These are phyloP conservation scores for Camponotus floridanus DNA, from an alignment of 1,140 invertebrate genomes.

Conservation along the genomic window DNA sequence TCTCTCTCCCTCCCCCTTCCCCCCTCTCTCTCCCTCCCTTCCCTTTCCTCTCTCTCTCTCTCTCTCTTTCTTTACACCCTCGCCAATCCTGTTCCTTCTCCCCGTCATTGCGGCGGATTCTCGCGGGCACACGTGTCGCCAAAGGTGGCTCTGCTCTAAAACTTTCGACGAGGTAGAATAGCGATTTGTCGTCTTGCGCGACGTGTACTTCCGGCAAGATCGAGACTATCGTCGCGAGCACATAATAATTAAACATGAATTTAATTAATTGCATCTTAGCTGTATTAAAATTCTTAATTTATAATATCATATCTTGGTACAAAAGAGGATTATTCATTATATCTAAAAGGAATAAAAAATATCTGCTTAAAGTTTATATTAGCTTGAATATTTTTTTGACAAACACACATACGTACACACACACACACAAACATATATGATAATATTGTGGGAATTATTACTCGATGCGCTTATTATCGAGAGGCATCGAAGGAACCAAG, in stretches of 20 bases:
- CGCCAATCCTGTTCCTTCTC: constrained; percentile 41
- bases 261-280: constrained; percentile 11
- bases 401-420: too few species aligned
- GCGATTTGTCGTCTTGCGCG: constrained; percentile 70
- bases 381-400: constrained; percentile 13
- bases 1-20: not conserved
- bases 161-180: constrained; percentile 75
- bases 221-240: not conserved
- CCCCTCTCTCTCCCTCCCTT: not conserved
- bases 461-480: constrained; percentile 25
- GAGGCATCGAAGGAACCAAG: constrained; percentile 25
- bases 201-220: constrained; percentile 58
- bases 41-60: not conserved
- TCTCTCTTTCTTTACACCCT: constrained; percentile 49
- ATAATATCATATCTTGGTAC: not conserved
- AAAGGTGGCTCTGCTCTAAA: constrained; percentile 64
- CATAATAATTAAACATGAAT: constrained; percentile 48
- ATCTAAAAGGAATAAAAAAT: not conserved
- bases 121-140: constrained; percentile 72
- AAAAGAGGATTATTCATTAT: not conserved
- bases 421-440: too few species aligned
- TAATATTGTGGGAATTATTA: not conserved
- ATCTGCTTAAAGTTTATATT: not conserved
- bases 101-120: constrained; percentile 47
- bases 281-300: not conserved